Base-by-base conservation (phyloP, 2,888 invertebrate genomes). In the Icerya purchasi region DNA sequence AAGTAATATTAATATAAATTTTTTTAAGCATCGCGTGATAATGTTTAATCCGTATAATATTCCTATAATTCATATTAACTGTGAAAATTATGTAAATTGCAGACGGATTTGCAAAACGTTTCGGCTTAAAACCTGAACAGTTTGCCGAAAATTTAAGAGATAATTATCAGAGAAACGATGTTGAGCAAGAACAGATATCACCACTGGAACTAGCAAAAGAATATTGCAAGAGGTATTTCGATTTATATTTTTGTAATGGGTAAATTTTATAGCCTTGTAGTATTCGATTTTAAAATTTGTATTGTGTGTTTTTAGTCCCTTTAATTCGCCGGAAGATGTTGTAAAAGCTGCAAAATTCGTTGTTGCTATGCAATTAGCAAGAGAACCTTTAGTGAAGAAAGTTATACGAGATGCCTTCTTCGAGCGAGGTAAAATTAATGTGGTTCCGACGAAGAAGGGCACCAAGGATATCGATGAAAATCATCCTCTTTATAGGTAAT, bases 121-220 rank as follows among this genome's bases (percentile, higher is more conserved):
- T 96, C 72, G 97, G 97, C 62, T 74, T 98, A 57, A 81, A 84
- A 0, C 91, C 97, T 0, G 90, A 92, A 69, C 86, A 96, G 72
- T 94, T 92, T 71, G 93, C 92, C 0, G 94, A 96, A 74, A 97
- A 98, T 74, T 76, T 97, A 5, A 80, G 92, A 1, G 94, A 96
- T 69, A 91, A 92, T 71, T 96, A 96, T 71, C 90, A 91, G 70
- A 77, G 91, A 18, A 88, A 93, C 70, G 96, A 96, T 69, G 90
- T 96, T 1, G 93, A 93, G 56, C 94, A 96, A 70, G 88, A 87
- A 66, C 80, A 84, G 0, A 78, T 82, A n/a, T 84, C 89, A 65
- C 92, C 93, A 0, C 68, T 78, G 0, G 86, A 88, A 64, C 76
- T 88, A 20, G 93, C 93, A 1, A 81, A 80, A 58, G 86, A 90